Percentiles rank a stretch among this genome's conserved stretches.
Evolutionary conservation across 2,113 vertebrate genomes (phyloP).

Genomic region (Lonchura striata): DNA sequence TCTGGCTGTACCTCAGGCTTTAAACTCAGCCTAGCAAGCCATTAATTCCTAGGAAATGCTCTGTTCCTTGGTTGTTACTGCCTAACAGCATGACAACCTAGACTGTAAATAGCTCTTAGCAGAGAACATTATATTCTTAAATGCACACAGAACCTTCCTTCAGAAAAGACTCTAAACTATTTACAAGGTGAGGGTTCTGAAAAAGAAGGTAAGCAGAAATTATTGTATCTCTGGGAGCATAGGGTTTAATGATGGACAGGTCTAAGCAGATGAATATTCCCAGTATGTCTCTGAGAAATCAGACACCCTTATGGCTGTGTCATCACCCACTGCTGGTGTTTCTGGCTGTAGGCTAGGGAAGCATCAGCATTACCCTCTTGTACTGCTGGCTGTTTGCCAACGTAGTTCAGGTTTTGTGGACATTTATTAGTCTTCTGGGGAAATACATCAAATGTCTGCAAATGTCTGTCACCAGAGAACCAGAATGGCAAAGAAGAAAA

Average conservation of each 20-base stretch:
- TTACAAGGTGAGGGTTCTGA: background rate
- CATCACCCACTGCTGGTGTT: background rate
- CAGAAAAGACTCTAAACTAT: background rate
- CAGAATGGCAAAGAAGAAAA: background rate
- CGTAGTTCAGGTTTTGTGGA: background rate
- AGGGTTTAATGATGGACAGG: background rate
- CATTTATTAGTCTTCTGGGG: background rate
- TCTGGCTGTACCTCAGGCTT: constrained; percentile 38
- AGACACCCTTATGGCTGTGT: background rate
- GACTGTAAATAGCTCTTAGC: constrained; percentile 5
- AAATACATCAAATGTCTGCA: background rate
- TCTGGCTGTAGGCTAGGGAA: background rate
- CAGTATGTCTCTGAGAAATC: background rate
- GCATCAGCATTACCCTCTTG: background rate
- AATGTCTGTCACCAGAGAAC: background rate
- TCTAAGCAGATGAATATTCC: background rate
- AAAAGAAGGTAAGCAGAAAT: background rate
- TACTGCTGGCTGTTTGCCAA: background rate
- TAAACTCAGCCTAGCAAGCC: constrained; percentile 35
- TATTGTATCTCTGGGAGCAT: background rate
- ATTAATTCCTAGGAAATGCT: constrained; percentile 62
- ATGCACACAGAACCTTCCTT: background rate
- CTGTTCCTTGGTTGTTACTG: constrained; percentile 42
- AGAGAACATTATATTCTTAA: constrained; percentile 22
- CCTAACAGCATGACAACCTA: constrained; percentile 20